Percentiles rank a stretch among this genome's conserved stretches.
Conservation (phyloP, 2,113 vertebrate genomes). For the Oreotrochilus melanogaster region DNA sequence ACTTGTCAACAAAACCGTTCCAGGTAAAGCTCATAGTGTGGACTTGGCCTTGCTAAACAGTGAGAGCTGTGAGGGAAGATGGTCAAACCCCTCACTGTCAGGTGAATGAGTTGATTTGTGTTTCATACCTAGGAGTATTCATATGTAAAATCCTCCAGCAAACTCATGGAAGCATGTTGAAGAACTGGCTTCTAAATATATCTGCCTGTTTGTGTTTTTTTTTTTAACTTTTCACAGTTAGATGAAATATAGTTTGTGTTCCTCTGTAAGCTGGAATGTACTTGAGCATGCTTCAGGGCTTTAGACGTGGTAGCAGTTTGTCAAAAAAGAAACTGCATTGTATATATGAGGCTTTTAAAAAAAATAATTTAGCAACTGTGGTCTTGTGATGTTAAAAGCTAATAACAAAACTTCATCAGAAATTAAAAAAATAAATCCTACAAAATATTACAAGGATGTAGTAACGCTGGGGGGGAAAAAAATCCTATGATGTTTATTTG, state of each 20-base stretch:
- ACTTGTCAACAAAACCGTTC: not conserved
- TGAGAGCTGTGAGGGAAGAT: not conserved
- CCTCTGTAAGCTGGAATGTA: not conserved
- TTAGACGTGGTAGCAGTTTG: not conserved
- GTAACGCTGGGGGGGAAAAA: not conserved
- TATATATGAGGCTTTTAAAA: not conserved
- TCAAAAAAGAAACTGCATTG: not conserved
- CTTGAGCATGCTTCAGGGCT: not conserved
- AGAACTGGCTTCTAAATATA: not conserved
- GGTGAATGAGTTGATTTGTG: not conserved
- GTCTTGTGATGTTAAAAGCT: not conserved
- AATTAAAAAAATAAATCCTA: constrained; percentile 28
- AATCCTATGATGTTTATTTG: not conserved
- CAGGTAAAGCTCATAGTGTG: not conserved
- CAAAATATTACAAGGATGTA: not conserved
- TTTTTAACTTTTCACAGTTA: not conserved
- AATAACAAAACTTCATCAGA: not conserved
- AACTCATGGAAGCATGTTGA: not conserved
- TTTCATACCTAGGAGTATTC: not conserved
- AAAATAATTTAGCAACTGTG: not conserved
- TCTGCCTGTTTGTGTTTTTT: too few species aligned
- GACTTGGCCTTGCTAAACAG: not conserved
- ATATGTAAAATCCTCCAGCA: not conserved
- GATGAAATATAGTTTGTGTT: not conserved
- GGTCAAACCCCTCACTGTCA: not conserved